Evolutionary conservation across 2,113 vertebrate species (phyloP).

Genomic region (Corythaeola cristata): DNA sequence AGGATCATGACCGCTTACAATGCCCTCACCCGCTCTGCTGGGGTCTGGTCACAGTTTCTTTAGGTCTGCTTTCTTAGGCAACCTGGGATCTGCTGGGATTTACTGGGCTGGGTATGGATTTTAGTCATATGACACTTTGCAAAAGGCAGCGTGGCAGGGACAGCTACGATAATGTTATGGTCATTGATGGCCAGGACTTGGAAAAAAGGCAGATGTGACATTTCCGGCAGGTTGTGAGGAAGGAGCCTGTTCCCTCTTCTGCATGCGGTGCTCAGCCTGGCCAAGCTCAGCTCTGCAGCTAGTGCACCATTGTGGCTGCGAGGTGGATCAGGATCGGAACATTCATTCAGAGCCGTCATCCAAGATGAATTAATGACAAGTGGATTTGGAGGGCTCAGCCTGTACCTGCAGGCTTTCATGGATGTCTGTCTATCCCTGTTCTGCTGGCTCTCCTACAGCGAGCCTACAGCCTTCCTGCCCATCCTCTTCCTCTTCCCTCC

Average conservation of each 20-base stretch:
- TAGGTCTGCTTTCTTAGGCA: neutral
- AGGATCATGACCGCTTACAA: neutral
- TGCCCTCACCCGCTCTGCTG: neutral
- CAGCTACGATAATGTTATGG: neutral
- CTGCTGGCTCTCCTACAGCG: neutral
- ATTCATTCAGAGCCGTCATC: neutral
- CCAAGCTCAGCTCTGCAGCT: neutral
- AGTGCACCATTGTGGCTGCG: neutral
- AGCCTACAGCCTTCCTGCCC: neutral
- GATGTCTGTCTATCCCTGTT: neutral
- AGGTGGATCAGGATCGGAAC: neutral
- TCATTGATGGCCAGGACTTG: neutral
- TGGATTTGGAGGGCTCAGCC: neutral
- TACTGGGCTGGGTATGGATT: neutral
- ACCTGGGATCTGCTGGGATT: neutral
- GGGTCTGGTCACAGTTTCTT: neutral
- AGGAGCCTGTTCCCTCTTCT: fast-evolving
- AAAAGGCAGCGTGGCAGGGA: neutral
- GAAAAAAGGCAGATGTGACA: neutral
- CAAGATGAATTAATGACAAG: neutral
- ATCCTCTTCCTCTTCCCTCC: neutral
- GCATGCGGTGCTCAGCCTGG: neutral
- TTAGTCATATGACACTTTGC: neutral
- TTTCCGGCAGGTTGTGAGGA: neutral
- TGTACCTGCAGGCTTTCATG: neutral